Conservation (phyloP, 2,888 invertebrate species). For the Drosophila kokeensis region DNA sequence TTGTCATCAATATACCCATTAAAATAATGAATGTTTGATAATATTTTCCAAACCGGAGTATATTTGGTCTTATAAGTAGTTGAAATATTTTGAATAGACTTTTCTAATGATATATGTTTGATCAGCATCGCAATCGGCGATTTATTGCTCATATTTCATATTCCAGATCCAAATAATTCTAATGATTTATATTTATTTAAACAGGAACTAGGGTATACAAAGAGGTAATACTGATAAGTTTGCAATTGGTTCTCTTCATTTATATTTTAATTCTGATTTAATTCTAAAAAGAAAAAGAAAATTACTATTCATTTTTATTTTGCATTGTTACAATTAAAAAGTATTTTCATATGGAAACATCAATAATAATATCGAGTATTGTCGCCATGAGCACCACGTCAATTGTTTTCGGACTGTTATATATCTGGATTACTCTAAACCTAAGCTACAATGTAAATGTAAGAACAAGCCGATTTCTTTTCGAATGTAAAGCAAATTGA, state of each 20-base stretch:
- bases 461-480: neutral
- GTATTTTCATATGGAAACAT: neutral
- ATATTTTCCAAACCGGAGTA: neutral
- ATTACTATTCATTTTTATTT: neutral
- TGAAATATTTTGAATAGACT: neutral
- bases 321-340: neutral
- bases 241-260: neutral
- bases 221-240: neutral
- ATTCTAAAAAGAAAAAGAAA: too few relatives aligned
- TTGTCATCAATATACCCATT: neutral
- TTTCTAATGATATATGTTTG: neutral
- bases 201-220: neutral
- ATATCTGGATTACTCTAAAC: neutral
- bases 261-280: too few relatives aligned
- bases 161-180: neutral
- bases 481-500: neutral
- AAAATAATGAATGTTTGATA: neutral
- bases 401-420: neutral
- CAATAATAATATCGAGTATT: neutral
- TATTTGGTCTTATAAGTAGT: neutral
- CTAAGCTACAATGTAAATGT: neutral
- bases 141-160: neutral
- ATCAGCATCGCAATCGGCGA: neutral
- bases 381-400: neutral
- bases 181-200: neutral